These are phyloP conservation scores for Paramisgurnus dabryanus DNA, from an alignment of 2,113 vertebrate genomes.

Conservation along the genomic window DNA sequence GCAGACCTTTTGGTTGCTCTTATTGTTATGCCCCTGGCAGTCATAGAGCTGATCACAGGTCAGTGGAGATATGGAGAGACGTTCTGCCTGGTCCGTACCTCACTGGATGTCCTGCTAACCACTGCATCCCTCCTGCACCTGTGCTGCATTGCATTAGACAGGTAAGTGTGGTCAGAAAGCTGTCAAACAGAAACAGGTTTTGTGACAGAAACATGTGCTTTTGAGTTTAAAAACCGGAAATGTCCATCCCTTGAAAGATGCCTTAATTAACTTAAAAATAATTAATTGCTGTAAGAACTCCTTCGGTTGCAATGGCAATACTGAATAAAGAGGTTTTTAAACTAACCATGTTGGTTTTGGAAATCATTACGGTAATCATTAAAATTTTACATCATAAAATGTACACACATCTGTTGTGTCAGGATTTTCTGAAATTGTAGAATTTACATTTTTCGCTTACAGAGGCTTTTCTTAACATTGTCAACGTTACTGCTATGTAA, in stretches of 20 bases:
- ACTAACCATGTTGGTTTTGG: neutral
- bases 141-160: conserved; percentile 81
- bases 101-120: conserved; percentile 77
- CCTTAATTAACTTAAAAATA: neutral
- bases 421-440: neutral
- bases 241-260: neutral
- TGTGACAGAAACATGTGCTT: neutral
- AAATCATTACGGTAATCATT: no score
- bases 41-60: conserved; percentile 75
- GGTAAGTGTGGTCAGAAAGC: conserved; percentile 55
- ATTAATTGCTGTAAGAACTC: neutral
- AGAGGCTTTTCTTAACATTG: neutral
- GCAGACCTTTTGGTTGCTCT: conserved; percentile 78
- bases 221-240: neutral
- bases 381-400: no score
- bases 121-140: conserved; percentile 79
- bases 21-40: conserved; percentile 80
- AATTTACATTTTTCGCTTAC: neutral
- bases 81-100: conserved; percentile 78
- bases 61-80: conserved; percentile 76
- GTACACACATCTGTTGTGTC: neutral
- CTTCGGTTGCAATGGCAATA: conserved; percentile 19
- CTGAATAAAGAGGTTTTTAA: neutral
- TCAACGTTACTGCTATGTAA: conserved; percentile 26
- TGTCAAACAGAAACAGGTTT: neutral